Evolutionary conservation across 2,113 vertebrate species (phyloP).

Genomic region (Naja naja): DNA sequence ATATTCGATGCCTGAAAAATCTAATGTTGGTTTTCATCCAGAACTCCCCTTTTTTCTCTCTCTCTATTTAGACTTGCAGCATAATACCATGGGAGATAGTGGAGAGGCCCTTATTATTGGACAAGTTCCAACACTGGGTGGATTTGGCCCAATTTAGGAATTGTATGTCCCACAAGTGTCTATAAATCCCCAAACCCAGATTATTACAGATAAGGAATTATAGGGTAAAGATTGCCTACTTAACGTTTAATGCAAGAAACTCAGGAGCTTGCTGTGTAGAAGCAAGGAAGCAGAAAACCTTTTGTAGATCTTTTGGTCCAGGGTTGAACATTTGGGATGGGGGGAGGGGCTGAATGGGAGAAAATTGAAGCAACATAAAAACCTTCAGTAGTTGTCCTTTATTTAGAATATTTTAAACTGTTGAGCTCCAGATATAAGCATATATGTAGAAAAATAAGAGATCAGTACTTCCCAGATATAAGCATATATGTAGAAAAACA

Average conservation of each 20-base stretch:
- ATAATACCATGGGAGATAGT: background rate
- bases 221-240: background rate
- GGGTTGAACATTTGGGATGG: background rate
- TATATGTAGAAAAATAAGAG: no score
- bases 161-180: background rate
- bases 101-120: background rate
- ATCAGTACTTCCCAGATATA: no score
- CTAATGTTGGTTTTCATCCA: background rate
- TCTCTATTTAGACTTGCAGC: background rate
- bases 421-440: no score
- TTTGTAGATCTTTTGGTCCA: background rate
- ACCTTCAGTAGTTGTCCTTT: background rate
- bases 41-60: background rate
- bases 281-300: background rate
- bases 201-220: background rate
- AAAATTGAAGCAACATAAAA: background rate
- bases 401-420: background rate
- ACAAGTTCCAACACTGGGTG: background rate
- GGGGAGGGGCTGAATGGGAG: background rate
- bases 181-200: no score
- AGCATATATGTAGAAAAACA: no score
- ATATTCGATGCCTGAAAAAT: background rate
- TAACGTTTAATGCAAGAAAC: background rate
- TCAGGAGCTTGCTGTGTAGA: background rate
- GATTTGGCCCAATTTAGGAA: background rate